phyloP scores from a whole-genome alignment of 2,888 invertebrate species.

The Idaea aversata region DNA sequence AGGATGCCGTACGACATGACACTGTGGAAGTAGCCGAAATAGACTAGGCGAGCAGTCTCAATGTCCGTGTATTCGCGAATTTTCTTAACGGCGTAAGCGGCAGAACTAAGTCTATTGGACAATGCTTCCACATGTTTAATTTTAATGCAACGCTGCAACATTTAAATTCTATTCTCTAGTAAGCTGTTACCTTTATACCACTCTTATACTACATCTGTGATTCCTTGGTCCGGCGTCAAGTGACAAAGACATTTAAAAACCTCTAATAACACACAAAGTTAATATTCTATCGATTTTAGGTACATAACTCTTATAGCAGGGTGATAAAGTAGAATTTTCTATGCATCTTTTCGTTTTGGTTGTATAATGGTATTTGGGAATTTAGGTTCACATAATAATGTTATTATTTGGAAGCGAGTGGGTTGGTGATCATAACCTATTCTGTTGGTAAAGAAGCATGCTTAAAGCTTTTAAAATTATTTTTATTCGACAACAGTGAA shows the following conservation, averaged over 20 bases:
- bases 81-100: too few species aligned
- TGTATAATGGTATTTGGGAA: conserved; percentile 26
- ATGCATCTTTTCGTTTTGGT: conserved; percentile 14
- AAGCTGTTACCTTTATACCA: conserved; percentile 27
- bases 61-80: too few species aligned
- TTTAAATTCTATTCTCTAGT: neutral
- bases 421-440: conserved; percentile 70
- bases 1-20: too few species aligned
- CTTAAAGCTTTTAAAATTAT: conserved; percentile 55
- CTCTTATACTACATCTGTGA: conserved; percentile 58
- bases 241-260: conserved; percentile 72
- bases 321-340: conserved; percentile 33
- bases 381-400: conserved; percentile 66
- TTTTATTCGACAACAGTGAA: conserved; percentile 36
- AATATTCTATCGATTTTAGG: conserved; percentile 13
- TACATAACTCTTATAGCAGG: conserved; percentile 16
- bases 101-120: too few species aligned
- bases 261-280: conserved; percentile 50
- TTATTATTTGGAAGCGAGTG: conserved; percentile 71
- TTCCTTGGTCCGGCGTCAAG: conserved; percentile 62
- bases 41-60: too few species aligned
- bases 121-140: too few species aligned
- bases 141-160: neutral
- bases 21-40: too few species aligned
- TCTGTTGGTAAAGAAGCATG: conserved; percentile 62